A percentile compares a stretch with the other conserved stretches of the same genome.
Evolutionary conservation across 2,797 vertebrate genomes (phyloP).

Genomic region (Chromis chromis): DNA sequence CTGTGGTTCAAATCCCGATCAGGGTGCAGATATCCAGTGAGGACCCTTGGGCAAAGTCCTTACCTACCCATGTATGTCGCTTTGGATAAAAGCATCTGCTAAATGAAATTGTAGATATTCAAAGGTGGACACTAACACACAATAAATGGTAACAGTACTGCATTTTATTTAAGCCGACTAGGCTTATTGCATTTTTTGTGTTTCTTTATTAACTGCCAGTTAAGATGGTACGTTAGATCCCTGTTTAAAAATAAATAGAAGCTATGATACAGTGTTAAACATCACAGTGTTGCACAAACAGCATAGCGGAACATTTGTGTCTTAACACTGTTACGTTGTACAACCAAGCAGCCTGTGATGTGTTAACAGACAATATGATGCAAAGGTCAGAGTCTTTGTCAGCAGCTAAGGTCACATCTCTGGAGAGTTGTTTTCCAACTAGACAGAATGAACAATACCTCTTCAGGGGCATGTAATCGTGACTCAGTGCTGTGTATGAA

Average conservation of each 20-base stretch:
- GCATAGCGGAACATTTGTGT: not conserved
- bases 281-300: not conserved
- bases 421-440: conserved; percentile 68
- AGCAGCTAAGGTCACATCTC: conserved; percentile 73
- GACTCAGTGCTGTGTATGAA: conserved; percentile 67
- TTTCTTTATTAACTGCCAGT: not conserved
- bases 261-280: not conserved
- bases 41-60: too few species aligned
- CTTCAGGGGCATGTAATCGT: conserved; percentile 67
- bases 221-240: not conserved
- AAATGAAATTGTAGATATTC: too few species aligned
- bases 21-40: too few species aligned
- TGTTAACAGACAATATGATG: conserved; percentile 62
- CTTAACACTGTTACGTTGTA: conserved; percentile 17
- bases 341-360: conserved; percentile 34
- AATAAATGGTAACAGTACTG: not conserved
- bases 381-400: conserved; percentile 77
- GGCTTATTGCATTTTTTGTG: not conserved
- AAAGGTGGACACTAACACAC: not conserved
- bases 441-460: conserved; percentile 73
- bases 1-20: too few species aligned
- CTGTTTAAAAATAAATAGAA: not conserved
- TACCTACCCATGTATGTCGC: too few species aligned
- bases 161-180: not conserved
- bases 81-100: too few species aligned